These are phyloP conservation scores for Mastigias papua DNA, from an alignment of 30 jellyfish, hydroid and myxozoan genomes.

Conservation along the genomic window DNA sequence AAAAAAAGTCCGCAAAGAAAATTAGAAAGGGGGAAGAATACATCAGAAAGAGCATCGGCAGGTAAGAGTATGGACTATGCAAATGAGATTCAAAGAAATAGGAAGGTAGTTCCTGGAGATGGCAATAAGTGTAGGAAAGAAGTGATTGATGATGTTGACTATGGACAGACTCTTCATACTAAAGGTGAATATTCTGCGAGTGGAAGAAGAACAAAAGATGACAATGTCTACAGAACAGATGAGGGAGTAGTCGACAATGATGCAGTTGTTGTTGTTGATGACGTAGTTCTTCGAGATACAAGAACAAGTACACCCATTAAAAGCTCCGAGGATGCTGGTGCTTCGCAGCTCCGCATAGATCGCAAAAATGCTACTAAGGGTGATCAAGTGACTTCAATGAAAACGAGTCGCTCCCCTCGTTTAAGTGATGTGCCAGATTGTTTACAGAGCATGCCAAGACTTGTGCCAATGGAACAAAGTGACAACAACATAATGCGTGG, in stretches of 20 bases:
- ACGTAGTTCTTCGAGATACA: not conserved
- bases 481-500: conserved; percentile 4
- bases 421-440: conserved; percentile 58
- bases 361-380: not conserved
- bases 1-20: too few species aligned
- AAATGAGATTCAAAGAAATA: not conserved
- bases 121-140: not conserved
- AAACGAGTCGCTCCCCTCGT: not conserved
- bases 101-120: not conserved
- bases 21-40: too few species aligned
- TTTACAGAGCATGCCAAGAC: conserved; percentile 46
- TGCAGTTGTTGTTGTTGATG: conserved; percentile 29
- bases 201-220: not conserved
- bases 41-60: not conserved
- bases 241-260: not conserved
- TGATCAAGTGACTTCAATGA: not conserved
- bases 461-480: conserved; percentile 30
- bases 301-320: conserved; percentile 73
- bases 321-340: not conserved
- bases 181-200: not conserved
- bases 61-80: not conserved
- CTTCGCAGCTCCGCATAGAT: not conserved
- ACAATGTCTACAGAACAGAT: not conserved
- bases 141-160: not conserved
- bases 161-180: not conserved